Evolutionary conservation across 2,113 vertebrate genomes (phyloP).

Genomic region (Rhineura floridana): DNA sequence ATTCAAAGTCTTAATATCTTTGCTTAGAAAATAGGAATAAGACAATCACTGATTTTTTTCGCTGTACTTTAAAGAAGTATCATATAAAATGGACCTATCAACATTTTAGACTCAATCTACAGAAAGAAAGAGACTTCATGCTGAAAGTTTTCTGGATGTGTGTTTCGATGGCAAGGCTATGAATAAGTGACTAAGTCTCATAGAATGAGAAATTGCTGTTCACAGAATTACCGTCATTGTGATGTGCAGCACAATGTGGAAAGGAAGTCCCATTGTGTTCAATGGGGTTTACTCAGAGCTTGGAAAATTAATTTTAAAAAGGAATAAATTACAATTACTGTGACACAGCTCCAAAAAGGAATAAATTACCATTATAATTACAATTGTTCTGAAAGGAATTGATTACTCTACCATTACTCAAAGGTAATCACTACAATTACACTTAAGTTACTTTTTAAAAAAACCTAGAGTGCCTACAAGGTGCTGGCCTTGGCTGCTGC

Average conservation of each 20-base stretch:
- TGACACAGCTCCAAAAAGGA: no score
- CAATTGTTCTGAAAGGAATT: no score
- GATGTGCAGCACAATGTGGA: neutral
- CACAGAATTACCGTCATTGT: no score
- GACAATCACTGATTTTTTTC: slow-evolving; percentile 12
- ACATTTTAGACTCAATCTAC: neutral
- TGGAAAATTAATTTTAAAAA: no score
- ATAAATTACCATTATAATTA: no score
- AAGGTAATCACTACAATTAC: no score
- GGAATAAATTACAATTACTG: no score
- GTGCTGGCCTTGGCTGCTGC: no score
- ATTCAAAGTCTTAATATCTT: neutral
- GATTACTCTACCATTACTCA: no score
- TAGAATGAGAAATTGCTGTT: neutral
- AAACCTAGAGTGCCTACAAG: no score
- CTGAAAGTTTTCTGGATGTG: neutral
- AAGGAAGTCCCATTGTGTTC: neutral
- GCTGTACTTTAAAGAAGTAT: no score
- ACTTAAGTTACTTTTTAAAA: no score
- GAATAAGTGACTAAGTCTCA: neutral
- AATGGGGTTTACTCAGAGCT: neutral
- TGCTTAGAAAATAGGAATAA: slow-evolving; percentile 11
- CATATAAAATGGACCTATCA: neutral
- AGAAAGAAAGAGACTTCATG: neutral
- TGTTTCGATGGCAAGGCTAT: neutral